phyloP scores from a whole-genome alignment of 2,888 invertebrate species.

The Norana najaformis region DNA sequence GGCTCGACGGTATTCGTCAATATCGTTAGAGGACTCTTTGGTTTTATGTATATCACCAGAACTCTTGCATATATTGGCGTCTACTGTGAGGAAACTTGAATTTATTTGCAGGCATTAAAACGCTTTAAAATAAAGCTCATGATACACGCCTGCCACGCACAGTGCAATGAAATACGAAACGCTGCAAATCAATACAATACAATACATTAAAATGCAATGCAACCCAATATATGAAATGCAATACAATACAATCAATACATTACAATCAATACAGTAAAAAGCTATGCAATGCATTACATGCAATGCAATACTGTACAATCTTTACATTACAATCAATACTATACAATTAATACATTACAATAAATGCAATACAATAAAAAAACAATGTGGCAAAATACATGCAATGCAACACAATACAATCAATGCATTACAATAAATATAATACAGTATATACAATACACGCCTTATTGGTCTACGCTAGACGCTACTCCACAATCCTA shows the following conservation, averaged over 20 bases:
- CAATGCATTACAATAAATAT: too few relatives aligned
- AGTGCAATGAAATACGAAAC: not conserved
- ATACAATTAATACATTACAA: too few relatives aligned
- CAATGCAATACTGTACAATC: too few relatives aligned
- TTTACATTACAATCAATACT: too few relatives aligned
- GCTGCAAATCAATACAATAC: not conserved
- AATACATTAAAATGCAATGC: not conserved
- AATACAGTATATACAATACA: too few relatives aligned
- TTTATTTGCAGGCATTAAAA: not conserved
- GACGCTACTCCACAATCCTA: not conserved
- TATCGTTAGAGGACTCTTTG: not conserved
- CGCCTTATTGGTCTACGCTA: not conserved
- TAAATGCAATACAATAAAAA: too few relatives aligned
- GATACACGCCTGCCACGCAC: not conserved
- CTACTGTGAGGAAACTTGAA: not conserved
- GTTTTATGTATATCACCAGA: not conserved
- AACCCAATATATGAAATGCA: too few relatives aligned
- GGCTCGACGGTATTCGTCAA: not conserved
- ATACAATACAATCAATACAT: too few relatives aligned
- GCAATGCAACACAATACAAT: too few relatives aligned
- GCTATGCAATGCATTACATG: too few relatives aligned
- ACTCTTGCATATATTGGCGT: not conserved
- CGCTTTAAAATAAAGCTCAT: not conserved
- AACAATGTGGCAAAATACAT: too few relatives aligned
- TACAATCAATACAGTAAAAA: too few relatives aligned